These are phyloP conservation scores for Seriola rivoliana DNA, from an alignment of 2,113 vertebrate species.

Conservation along the genomic window DNA sequence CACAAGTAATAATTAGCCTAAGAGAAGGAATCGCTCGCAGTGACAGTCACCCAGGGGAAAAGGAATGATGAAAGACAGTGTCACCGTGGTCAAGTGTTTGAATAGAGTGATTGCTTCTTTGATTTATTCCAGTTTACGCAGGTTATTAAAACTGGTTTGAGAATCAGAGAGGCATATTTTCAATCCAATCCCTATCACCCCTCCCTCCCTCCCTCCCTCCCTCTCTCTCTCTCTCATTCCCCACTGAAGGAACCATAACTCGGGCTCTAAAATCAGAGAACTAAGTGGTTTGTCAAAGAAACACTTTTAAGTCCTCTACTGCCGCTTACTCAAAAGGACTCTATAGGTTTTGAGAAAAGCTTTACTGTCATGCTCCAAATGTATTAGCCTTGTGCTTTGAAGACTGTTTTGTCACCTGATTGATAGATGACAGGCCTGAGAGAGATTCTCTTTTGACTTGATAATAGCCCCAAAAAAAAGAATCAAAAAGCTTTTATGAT, in stretches of 20 bases:
- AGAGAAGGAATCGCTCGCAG: conserved; percentile 29
- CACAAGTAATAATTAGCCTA: conserved; percentile 56
- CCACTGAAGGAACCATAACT: conserved; percentile 65
- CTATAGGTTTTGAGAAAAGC: conserved; percentile 66
- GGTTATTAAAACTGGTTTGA: conserved; percentile 63
- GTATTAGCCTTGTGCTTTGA: conserved; percentile 68
- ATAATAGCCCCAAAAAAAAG: conserved; percentile 48
- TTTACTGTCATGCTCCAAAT: conserved; percentile 67
- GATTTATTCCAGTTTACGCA: conserved; percentile 62
- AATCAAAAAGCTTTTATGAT: conserved; percentile 35
- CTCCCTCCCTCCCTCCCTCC: no score
- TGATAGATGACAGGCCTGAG: conserved; percentile 68
- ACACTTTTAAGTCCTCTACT: conserved; percentile 63
- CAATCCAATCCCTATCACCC: conserved; percentile 21
- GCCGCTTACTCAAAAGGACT: conserved; percentile 56
- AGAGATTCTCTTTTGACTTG: conserved; percentile 48
- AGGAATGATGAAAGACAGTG: conserved; percentile 57
- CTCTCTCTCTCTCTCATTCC: background rate
- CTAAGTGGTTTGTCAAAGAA: conserved; percentile 77
- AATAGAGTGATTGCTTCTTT: conserved; percentile 60
- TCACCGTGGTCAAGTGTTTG: conserved; percentile 75
- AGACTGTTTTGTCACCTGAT: conserved; percentile 58
- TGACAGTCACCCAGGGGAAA: conserved; percentile 52
- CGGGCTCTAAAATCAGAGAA: conserved; percentile 67
- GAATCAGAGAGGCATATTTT: conserved; percentile 60